Base-by-base conservation (phyloP, 2,797 vertebrate genomes). In the Enteromius argenteus region DNA sequence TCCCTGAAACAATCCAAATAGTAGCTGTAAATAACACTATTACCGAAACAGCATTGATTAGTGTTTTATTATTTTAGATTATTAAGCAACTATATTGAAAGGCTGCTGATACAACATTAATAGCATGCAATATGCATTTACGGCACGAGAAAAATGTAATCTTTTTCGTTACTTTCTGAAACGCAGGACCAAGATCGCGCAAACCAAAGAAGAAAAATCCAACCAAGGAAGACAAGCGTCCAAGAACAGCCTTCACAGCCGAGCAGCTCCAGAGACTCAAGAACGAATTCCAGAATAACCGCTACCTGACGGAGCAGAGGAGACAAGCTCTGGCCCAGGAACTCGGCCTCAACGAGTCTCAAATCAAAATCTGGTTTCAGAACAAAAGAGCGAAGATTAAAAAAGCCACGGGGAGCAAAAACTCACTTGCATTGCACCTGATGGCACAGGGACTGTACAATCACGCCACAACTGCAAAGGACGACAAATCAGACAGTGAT, bases 351-450 rank as follows among this genome's bases (percentile, higher is more conserved):
- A 98, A 97, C 83, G 96, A 98, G 90, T 96, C 97, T 0, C 97
- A 98, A 91, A 97, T 98, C 89, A 98, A 98, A 89, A 98, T 98
- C 88, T 98, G 97, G 97, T 98, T 98, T 88, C 97, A 98, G 92
- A 98, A 98, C 93, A 98, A 98, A 84, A 92, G 97, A 17, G 97
- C 97, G 86, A 98, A 98, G 89, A 97, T 98, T 87, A 98, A 98
- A 93, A 98, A 98, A 86, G 95, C 96, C n/a, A 89, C 94, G 1
- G 96, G 95, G 75, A 93, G 79, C 88, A 96, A 96, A 88, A 97
- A 98, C 94, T 87, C 95, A 3, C 93, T 98, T 90, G 97, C 96
- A 4, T 87, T 94, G 80, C 96, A 96, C 69, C 94, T 98, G 66
- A 97, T 96, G 96, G 97, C 96, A 0, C 96, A 97, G 90, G 96